Percentiles rank a stretch among this genome's conserved stretches.
These are phyloP conservation scores for Zaprionus lineosus DNA, from an alignment of 2,888 invertebrate species.

Conservation along the genomic window DNA sequence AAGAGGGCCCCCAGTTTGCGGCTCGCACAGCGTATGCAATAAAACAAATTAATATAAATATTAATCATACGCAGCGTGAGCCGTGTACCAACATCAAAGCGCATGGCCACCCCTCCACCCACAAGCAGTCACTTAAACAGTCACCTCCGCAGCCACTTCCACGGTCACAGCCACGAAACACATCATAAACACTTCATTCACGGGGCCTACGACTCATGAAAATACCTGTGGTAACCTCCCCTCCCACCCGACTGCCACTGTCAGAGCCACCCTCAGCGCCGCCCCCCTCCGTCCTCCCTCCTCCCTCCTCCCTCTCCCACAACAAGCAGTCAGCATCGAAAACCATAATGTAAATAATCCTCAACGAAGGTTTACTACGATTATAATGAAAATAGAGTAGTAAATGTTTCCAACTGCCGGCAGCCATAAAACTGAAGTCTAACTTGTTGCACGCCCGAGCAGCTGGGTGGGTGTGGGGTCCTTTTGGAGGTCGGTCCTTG, in stretches of 20 bases:
- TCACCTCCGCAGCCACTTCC: too few relatives aligned
- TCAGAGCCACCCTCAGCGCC: too few relatives aligned
- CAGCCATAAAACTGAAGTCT: not conserved
- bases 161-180: not conserved
- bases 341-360: slow-evolving; percentile 11
- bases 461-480: too few relatives aligned
- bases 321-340: too few relatives aligned
- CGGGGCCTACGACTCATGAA: too few relatives aligned
- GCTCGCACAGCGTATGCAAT: slow-evolving; percentile 47
- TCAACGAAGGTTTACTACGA: not conserved
- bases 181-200: too few relatives aligned
- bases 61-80: slow-evolving; percentile 57
- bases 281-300: too few relatives aligned
- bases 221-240: too few relatives aligned
- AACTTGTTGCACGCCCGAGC: not conserved
- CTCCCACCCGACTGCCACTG: too few relatives aligned
- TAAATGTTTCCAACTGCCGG: not conserved
- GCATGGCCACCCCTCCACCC: not conserved
- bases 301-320: too few relatives aligned
- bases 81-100: slow-evolving; percentile 30
- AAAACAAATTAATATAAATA: slow-evolving; percentile 54
- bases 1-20: slow-evolving; percentile 2
- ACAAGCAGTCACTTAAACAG: too few relatives aligned
- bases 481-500: too few relatives aligned
- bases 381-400: slow-evolving; percentile 6